These are phyloP conservation scores for Cheilosia grossa DNA, from an alignment of 2,888 invertebrate genomes.

Conservation along the genomic window DNA sequence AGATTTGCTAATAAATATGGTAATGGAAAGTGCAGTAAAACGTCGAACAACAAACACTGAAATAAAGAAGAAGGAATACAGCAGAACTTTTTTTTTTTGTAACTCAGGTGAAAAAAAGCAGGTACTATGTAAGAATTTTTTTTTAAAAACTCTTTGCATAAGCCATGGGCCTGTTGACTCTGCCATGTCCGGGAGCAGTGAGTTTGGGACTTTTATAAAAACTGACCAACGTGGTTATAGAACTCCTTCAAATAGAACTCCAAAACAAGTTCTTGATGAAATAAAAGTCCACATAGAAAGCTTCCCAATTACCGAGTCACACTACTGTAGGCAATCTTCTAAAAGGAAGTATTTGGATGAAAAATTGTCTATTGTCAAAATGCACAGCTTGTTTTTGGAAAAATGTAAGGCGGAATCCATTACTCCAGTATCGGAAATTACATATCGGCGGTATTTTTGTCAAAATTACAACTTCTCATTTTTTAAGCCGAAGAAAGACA, in stretches of 20 bases:
- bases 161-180: constrained; percentile 25
- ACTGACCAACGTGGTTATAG: constrained; percentile 19
- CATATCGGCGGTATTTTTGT: constrained; percentile 25
- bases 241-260: constrained; percentile 18
- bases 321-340: constrained; percentile 20
- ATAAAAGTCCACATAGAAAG: constrained; percentile 25
- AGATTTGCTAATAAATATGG: constrained; percentile 16
- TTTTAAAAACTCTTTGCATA: constrained; percentile 7
- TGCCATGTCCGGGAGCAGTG: constrained; percentile 17
- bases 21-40: constrained; percentile 4
- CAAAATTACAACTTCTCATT: constrained; percentile 37
- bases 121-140: too few species aligned
- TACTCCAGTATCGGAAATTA: constrained; percentile 20
- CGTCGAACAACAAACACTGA: constrained; percentile 13
- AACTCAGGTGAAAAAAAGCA: too few species aligned
- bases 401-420: constrained; percentile 9
- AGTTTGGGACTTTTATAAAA: constrained; percentile 15
- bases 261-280: constrained; percentile 25
- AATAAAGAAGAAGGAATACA: constrained; percentile 12
- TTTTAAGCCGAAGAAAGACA: constrained; percentile 35
- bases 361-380: constrained; percentile 18
- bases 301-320: constrained; percentile 28
- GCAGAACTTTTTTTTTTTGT: background rate
- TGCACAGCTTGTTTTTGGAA: constrained; percentile 30
- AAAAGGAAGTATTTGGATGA: constrained; percentile 24